Percentiles rank a stretch among this genome's conserved stretches.
phyloP scores from a whole-genome alignment of 2,113 vertebrate genomes.

The Tretioscincus oriximinensis region DNA sequence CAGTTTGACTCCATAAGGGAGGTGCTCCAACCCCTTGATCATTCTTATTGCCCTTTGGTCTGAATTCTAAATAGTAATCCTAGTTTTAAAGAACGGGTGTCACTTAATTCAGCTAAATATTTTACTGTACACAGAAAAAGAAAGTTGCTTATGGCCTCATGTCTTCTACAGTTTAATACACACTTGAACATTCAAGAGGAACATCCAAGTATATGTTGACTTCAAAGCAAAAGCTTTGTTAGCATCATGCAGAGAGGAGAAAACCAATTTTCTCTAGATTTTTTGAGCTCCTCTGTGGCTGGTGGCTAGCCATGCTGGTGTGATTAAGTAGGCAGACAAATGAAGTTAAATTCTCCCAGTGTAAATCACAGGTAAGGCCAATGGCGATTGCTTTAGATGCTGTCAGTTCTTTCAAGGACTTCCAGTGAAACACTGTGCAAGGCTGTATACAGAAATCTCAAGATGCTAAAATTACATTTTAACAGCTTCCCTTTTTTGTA shows the following conservation, averaged over 20 bases:
- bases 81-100: neutral
- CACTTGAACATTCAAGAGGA: neutral
- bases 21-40: no score
- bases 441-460: neutral
- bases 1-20: no score
- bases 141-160: neutral
- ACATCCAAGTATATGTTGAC: neutral
- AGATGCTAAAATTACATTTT: fast-evolving
- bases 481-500: neutral
- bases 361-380: neutral
- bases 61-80: no score
- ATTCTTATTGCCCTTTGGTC: no score
- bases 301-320: neutral
- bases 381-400: neutral
- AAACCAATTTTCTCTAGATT: neutral
- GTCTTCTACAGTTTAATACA: neutral
- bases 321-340: neutral
- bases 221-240: no score
- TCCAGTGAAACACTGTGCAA: neutral
- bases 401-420: neutral
- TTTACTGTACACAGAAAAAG: neutral
- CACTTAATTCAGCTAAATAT: neutral
- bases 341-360: neutral
- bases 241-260: neutral
- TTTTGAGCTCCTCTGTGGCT: neutral